Conservation (phyloP, 2,797 vertebrate species). For the Enoplosus armatus region DNA sequence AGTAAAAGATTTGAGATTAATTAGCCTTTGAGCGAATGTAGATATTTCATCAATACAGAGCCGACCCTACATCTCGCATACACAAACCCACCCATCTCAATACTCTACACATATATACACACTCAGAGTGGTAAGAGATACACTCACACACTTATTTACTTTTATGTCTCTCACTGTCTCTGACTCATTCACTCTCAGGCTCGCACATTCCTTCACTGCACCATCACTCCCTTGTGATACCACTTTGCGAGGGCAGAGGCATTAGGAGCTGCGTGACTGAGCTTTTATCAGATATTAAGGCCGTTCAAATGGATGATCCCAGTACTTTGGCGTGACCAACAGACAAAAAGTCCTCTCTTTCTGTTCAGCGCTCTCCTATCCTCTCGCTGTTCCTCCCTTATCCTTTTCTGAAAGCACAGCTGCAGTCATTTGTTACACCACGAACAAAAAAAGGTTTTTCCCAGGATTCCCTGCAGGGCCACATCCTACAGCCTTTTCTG, state of each 20-base stretch:
- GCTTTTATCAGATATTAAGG: constrained; percentile 80
- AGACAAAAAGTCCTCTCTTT: constrained; percentile 76
- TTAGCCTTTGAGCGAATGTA: neutral
- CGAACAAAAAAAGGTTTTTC: constrained; percentile 50
- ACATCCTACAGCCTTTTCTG: constrained; percentile 67
- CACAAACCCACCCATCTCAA: neutral
- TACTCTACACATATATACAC: constrained; percentile 9
- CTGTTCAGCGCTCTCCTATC: constrained; percentile 58
- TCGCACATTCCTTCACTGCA: constrained; percentile 62
- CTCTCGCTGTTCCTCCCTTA: constrained; percentile 58
- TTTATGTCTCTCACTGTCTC: constrained; percentile 39
- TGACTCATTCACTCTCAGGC: constrained; percentile 54
- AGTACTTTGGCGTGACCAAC: constrained; percentile 73
- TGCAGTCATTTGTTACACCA: constrained; percentile 78
- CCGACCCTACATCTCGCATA: neutral
- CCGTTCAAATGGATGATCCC: constrained; percentile 80
- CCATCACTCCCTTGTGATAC: constrained; percentile 67
- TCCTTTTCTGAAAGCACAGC: constrained; percentile 75
- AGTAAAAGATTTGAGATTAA: neutral
- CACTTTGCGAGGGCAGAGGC: constrained; percentile 55
- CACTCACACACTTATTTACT: constrained; percentile 2
- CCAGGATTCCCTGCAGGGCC: constrained; percentile 75
- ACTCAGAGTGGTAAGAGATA: constrained; percentile 20
- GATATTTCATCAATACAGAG: neutral
- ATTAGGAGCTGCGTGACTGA: constrained; percentile 76